Evolutionary conservation across 1,140 invertebrate genomes (phyloP).

Genomic region (Drosophila watanabei): DNA sequence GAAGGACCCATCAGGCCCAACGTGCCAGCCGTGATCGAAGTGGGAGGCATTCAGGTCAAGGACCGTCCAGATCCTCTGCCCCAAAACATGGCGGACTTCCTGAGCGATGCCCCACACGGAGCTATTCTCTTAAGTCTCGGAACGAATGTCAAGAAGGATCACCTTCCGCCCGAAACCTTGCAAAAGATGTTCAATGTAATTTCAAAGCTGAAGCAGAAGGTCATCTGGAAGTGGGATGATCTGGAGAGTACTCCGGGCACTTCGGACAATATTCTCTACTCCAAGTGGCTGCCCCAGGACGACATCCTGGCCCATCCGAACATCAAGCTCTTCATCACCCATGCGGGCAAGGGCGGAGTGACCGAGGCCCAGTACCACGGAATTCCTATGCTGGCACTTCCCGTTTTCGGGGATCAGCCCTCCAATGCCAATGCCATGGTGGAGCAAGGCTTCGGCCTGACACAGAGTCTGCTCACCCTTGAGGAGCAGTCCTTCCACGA

Average conservation of each 20-base stretch:
- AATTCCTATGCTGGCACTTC: constrained; percentile 86
- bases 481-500: constrained; percentile 83
- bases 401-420: constrained; percentile 84
- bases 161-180: constrained; percentile 83
- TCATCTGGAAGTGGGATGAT: constrained; percentile 87
- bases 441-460: constrained; percentile 64
- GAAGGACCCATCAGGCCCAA: constrained; percentile 74
- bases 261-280: constrained; percentile 87
- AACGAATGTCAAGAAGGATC: constrained; percentile 85
- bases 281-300: constrained; percentile 88
- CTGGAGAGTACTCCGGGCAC: constrained; percentile 74
- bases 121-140: constrained; percentile 88
- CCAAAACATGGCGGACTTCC: constrained; percentile 38
- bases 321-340: constrained; percentile 89
- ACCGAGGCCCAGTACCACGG: constrained; percentile 86
- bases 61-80: constrained; percentile 70
- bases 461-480: constrained; percentile 84
- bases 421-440: constrained; percentile 52
- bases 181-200: constrained; percentile 86
- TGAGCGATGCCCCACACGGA: constrained; percentile 57
- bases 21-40: constrained; percentile 79
- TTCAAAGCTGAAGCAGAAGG: constrained; percentile 79
- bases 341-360: constrained; percentile 88
- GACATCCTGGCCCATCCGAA: constrained; percentile 87
- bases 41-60: constrained; percentile 86